phyloP scores from a whole-genome alignment of 2,888 invertebrate genomes.

The Ashinkailepas kermadecensis region DNA sequence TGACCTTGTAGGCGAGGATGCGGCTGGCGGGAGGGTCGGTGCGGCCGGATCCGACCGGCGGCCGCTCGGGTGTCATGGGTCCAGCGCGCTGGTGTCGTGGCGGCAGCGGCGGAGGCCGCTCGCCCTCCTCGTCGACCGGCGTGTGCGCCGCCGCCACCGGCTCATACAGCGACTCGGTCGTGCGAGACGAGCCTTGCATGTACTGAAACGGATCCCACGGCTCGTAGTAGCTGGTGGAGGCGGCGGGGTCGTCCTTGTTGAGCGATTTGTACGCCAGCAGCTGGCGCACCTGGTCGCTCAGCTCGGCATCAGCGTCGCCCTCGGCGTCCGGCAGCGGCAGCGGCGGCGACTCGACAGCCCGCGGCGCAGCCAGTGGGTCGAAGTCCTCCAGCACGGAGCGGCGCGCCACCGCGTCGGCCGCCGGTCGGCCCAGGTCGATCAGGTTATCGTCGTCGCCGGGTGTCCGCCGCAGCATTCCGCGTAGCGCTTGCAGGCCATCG shows the following conservation, averaged over 20 bases:
- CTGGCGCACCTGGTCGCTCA: constrained; percentile 32
- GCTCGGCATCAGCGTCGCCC: neutral
- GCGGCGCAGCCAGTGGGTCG: constrained; percentile 61
- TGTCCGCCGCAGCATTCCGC: neutral
- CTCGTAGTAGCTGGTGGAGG: constrained; percentile 55
- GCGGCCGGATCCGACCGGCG: neutral
- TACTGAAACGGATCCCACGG: constrained; percentile 72
- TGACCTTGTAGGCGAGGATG: constrained; percentile 11
- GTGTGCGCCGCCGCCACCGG: neutral
- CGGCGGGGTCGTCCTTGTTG: constrained; percentile 25
- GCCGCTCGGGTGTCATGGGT: constrained; percentile 7
- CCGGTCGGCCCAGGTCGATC: constrained; percentile 12
- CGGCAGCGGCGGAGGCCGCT: constrained; percentile 17
- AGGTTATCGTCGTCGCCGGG: neutral
- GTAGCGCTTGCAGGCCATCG: neutral
- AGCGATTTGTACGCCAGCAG: constrained; percentile 30
- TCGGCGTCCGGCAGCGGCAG: neutral
- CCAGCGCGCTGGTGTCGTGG: constrained; percentile 44
- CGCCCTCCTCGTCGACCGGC: neutral
- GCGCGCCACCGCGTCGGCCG: constrained; percentile 47
- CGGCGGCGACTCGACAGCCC: constrained; percentile 44
- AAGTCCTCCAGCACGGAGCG: constrained; percentile 76
- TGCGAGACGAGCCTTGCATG: constrained; percentile 50
- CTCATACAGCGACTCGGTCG: neutral
- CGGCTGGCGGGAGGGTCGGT: neutral